Base-by-base conservation (phyloP, 2,888 invertebrate species). In the Cephus pulcher region DNA sequence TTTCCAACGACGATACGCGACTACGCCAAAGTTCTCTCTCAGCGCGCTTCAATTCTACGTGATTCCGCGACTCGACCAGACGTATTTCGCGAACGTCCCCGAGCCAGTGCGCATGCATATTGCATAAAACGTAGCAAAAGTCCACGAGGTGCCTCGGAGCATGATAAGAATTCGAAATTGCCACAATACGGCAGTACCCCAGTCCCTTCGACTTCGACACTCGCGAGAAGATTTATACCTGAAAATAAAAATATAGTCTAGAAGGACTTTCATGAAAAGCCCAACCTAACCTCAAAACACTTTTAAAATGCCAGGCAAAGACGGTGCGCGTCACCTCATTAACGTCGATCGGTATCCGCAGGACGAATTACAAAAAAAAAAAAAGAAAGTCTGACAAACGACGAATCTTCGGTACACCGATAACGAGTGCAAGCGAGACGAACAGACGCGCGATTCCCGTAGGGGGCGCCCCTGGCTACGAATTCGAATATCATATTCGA, bases 401-500 rank as follows among this genome's bases (percentile, higher is more conserved):
- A 6, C 23, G 2, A 9, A 23, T 9, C 56, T 56, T 23, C 2
- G 23, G 56, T 56, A 9, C 56, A 9, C 6, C 9, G 56, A 23
- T 1, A 23, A 6, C 56, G 56, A 23, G 56, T 56, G 56, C 56
- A 23, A 71, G 33, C 3, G 9, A 32, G 32, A 71, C 71, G 23
- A 15, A 34, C 35, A 0, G 35, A 32, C 3, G 71, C 12, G 32
- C 11, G 71, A 32, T 71, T 71, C 56, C 56, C 56, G 56, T 2
- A 32, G 71, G 70, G 37, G 80, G 79, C 77, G 77, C 82, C 81
- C 75, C 84, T 40, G 35, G 35, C 35, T 35, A 76, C 80, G 79
- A 84, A 81, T 80, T 85, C 82, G 84, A 87, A 87, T 87, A 86
- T 89, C 82, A 89, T 87, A 89, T 88, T 88, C 90, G 86, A 88